Conservation (phyloP, 2,113 vertebrate genomes). For the Microcebus ravelobensis region DNA sequence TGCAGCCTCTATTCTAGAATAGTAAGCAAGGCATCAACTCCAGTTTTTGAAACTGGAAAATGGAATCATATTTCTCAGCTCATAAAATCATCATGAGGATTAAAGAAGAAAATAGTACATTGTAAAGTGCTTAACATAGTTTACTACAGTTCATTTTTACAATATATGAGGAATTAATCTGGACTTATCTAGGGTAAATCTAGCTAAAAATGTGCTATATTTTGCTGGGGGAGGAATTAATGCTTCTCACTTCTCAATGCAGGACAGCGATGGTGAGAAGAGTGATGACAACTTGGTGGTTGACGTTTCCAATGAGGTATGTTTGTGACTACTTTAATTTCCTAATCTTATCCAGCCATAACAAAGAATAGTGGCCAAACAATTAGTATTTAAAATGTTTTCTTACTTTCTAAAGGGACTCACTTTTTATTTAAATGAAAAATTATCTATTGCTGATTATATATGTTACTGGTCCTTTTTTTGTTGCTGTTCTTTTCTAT, state of each 20-base stretch:
- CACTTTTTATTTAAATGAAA: not conserved
- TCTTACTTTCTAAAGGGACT: not conserved
- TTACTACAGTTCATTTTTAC: not conserved
- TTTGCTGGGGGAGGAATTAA: constrained; percentile 20
- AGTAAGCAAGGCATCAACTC: not conserved
- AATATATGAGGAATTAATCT: not conserved
- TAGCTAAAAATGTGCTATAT: not conserved
- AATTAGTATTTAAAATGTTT: not conserved
- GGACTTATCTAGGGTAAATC: not conserved
- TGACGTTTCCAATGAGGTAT: constrained; percentile 93
- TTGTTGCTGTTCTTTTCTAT: not conserved
- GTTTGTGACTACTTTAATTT: not conserved
- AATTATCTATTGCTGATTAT: not conserved
- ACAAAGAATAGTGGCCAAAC: not conserved
- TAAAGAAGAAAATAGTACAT: not conserved
- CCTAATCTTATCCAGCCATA: not conserved
- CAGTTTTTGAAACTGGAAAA: not conserved
- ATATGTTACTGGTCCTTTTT: not conserved
- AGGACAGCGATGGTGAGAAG: constrained; percentile 92
- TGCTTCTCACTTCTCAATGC: constrained; percentile 74
- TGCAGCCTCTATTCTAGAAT: not conserved
- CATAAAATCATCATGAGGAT: not conserved
- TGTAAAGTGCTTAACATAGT: not conserved
- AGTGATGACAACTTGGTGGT: constrained; percentile 93
- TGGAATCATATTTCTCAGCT: not conserved